Evolutionary conservation across 53 echinoderm and acorn worm species (phyloP).

Genomic region (Hippasteria phrygiana): DNA sequence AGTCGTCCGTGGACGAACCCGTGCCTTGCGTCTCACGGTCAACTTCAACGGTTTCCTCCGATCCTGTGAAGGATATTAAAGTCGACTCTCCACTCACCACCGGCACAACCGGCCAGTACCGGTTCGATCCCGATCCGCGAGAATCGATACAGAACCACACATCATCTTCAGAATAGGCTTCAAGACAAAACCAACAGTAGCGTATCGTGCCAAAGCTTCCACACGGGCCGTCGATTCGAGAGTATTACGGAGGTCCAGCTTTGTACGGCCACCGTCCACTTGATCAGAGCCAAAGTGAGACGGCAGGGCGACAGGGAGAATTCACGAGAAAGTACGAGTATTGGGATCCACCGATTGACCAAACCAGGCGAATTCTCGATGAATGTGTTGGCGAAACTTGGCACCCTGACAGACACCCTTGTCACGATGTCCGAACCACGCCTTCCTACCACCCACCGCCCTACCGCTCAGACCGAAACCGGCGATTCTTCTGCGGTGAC

Average conservation of each 20-base stretch:
- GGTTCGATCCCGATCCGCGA: slow-evolving; percentile 37
- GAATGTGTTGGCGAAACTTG: not conserved
- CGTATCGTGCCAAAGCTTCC: slow-evolving; percentile 31
- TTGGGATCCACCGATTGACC: not conserved
- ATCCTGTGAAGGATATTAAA: not conserved
- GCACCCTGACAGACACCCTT: not conserved
- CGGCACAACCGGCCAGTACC: slow-evolving; percentile 28
- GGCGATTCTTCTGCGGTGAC: slow-evolving; percentile 19
- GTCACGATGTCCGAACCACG: not conserved
- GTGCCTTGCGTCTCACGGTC: not conserved
- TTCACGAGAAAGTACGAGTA: not conserved
- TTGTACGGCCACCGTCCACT: not conserved
- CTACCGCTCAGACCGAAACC: slow-evolving; percentile 21
- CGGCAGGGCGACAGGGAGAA: slow-evolving; percentile 1
- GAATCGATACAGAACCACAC: not conserved
- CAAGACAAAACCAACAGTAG: not conserved
- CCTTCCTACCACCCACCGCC: not conserved
- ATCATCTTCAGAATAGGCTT: not conserved
- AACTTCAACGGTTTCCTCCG: not conserved
- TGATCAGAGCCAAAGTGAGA: slow-evolving; percentile 11
- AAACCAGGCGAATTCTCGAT: too few relatives aligned
- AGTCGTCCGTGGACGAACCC: slow-evolving; percentile 14
- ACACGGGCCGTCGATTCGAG: slow-evolving; percentile 21
- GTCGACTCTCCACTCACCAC: slow-evolving; percentile 26
- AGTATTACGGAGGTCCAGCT: not conserved